These are phyloP conservation scores for Drosophila neoperkinsi DNA, from an alignment of 2,888 invertebrate species.

Conservation along the genomic window DNA sequence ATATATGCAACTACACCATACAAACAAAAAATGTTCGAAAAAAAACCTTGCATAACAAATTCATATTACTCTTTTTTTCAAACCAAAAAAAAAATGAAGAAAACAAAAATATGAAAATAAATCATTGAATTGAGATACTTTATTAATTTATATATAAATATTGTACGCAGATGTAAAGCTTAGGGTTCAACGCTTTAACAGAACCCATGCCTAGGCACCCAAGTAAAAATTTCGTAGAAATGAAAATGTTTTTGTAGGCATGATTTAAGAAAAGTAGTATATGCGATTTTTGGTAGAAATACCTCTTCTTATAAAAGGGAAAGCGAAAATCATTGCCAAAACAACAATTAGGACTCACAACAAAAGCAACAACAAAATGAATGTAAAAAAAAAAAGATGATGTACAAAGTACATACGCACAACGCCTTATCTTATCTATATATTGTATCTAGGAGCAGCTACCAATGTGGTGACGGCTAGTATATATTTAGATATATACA, in stretches of 20 bases:
- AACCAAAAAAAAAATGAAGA: conserved; percentile 55
- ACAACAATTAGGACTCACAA: conserved; percentile 42
- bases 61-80: conserved; percentile 82
- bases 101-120: conserved; percentile 34
- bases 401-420: conserved; percentile 64
- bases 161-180: conserved; percentile 64
- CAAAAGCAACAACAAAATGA: conserved; percentile 27
- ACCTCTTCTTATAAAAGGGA: conserved; percentile 24
- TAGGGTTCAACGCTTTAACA: conserved; percentile 54
- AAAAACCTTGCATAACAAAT: conserved; percentile 85
- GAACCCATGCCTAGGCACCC: conserved; percentile 42
- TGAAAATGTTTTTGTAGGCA: conserved; percentile 36
- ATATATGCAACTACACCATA: conserved; percentile 64
- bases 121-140: conserved; percentile 45
- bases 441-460: conserved; percentile 43
- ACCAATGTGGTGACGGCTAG: conserved; percentile 27
- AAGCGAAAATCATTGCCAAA: conserved; percentile 63
- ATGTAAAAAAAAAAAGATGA: conserved; percentile 21
- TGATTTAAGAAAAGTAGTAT: conserved; percentile 20
- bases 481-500: conserved; percentile 25
- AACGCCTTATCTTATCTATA: conserved; percentile 65
- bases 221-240: conserved; percentile 34
- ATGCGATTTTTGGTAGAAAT: conserved; percentile 33
- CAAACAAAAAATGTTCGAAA: conserved; percentile 63
- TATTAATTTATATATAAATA: conserved; percentile 70